Base-by-base conservation (phyloP, 2,888 invertebrate species). In the Charanyca ferruginea region DNA sequence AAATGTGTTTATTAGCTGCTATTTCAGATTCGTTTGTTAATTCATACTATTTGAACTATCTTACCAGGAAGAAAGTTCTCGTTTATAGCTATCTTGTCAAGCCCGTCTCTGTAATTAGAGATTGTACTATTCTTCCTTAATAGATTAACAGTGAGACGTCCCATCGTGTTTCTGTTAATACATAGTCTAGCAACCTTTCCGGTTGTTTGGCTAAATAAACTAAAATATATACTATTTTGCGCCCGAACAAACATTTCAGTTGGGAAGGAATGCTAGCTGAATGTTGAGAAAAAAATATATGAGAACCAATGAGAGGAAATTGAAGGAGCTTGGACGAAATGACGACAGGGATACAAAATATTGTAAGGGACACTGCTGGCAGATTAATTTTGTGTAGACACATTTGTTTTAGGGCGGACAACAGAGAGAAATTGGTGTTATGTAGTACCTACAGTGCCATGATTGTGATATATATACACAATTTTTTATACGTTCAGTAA, bases 61-160 rank as follows among this genome's bases (percentile, higher is more conserved):
- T 52, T 11, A 2, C n/a, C 35, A 13, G 28, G 55, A 55, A 7
- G 2, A 42, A 60, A 51, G 7, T 49, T 32, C 69, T 42, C 16
- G 38, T 74, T n/a, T 59, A 69, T 42, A 48, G n/a, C 45, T 45
- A 61, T 54, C 28, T 38, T 28, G 18, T 41, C 35, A 5, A 77
- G 1, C 11, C 42, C 8, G 7, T 18, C 51, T 18, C n/a, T 64
- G 45, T 64, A 74, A 74, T 77, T 74, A 72, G 49, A 72, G 60
- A 72, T 65, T n/a, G 60, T 65, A 65, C 22, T 42, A 32, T 72
- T 66, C 68, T 49, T 57, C 49, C 65, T 45, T 48, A 64, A 48
- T 41, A 63, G 51, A 16, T 64, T 77, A 57, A 53, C 52, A 22
- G 48, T 44, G 38, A 45, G 35, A 61, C 22, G 54, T 44, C 60